Conservation (phyloP, 92 coral and sea anemone species). For the Palythoa grandis region DNA sequence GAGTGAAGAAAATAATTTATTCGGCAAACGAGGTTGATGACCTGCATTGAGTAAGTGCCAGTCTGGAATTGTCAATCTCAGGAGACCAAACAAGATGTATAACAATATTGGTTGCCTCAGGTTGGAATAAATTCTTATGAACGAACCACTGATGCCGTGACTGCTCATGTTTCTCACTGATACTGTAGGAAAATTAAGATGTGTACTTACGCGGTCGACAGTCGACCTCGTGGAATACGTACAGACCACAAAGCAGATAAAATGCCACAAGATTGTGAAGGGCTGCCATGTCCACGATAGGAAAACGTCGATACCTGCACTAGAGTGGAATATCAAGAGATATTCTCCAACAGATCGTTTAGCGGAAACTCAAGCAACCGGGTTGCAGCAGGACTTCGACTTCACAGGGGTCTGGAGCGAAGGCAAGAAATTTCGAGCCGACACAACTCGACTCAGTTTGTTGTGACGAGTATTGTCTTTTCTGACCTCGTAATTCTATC, state of each 20-base stretch:
- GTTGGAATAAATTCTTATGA: background rate
- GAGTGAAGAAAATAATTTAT: background rate
- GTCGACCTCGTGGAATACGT: constrained; percentile 7
- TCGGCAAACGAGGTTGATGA: background rate
- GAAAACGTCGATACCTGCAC: background rate
- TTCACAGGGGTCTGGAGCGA: constrained; percentile 46
- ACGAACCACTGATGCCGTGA: constrained; percentile 38
- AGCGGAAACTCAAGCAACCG: constrained; percentile 14
- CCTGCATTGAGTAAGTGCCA: background rate
- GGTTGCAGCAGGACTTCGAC: constrained; percentile 8
- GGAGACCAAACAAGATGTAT: background rate
- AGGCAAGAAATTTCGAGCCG: background rate
- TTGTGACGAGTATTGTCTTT: constrained; percentile 23
- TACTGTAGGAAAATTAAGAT: background rate
- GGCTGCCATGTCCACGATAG: constrained; percentile 1
- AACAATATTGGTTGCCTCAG: background rate
- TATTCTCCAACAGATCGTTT: background rate
- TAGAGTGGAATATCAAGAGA: background rate
- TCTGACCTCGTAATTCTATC: constrained; percentile 42
- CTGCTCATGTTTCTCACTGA: constrained; percentile 25
- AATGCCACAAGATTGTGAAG: constrained; percentile 20
- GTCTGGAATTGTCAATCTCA: background rate
- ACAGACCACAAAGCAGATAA: constrained; percentile 16
- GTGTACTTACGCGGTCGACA: constrained; percentile 32
- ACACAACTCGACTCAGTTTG: constrained; percentile 36